Conservation (phyloP, 2,888 invertebrate genomes). For the Stenodera caucasica region DNA sequence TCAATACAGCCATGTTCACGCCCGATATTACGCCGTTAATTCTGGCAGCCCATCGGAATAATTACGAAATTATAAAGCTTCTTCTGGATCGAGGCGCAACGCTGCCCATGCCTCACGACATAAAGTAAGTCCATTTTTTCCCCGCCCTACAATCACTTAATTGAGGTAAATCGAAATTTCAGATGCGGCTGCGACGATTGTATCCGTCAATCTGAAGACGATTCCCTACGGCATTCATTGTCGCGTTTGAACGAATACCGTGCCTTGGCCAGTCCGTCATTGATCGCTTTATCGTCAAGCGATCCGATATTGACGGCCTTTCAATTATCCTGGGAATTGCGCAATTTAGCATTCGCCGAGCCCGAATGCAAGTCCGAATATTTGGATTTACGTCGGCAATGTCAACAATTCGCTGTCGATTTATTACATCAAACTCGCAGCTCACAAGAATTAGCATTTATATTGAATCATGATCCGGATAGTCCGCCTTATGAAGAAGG, state of each 20-base stretch:
- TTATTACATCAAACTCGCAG: constrained; percentile 88
- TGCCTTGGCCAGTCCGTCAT: constrained; percentile 89
- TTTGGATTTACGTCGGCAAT: constrained; percentile 77
- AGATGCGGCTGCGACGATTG: constrained; percentile 92
- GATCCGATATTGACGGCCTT: constrained; percentile 95
- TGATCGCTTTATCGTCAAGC: constrained; percentile 88
- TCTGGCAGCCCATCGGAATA: constrained; percentile 90
- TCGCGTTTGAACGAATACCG: constrained; percentile 91
- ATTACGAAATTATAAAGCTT: constrained; percentile 94
- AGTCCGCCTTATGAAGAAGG: constrained; percentile 71
- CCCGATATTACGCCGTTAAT: constrained; percentile 93
- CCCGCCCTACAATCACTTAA: too few species aligned
- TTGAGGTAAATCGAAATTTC: constrained; percentile 11
- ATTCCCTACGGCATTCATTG: constrained; percentile 79
- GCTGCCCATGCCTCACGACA: constrained; percentile 86
- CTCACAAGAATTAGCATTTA: constrained; percentile 89
- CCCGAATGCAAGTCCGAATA: constrained; percentile 92
- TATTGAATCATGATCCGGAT: constrained; percentile 89
- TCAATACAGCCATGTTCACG: constrained; percentile 82
- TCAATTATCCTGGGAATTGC: constrained; percentile 91
- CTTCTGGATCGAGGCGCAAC: constrained; percentile 90
- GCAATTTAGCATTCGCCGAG: constrained; percentile 86
- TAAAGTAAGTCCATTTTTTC: constrained; percentile 62
- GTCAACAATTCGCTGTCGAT: constrained; percentile 90
- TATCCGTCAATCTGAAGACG: constrained; percentile 71